A percentile compares a stretch with the other conserved stretches of the same genome.
Conservation (phyloP, 2,113 vertebrate genomes). For the Paradisaea rubra region DNA sequence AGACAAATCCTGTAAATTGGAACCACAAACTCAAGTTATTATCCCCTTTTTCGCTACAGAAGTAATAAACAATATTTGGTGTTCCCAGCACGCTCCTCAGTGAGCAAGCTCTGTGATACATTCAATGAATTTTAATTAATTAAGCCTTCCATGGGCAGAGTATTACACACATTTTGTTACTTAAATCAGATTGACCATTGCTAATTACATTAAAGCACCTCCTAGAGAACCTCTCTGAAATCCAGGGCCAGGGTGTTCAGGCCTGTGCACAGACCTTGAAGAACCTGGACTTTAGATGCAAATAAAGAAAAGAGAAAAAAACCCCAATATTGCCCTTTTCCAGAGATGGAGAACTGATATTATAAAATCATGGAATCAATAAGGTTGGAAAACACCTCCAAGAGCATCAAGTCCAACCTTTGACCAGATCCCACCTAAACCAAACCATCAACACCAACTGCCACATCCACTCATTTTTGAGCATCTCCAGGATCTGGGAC, state of each 20-base stretch:
- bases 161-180: neutral
- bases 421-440: neutral
- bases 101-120: neutral
- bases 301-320: neutral
- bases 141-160: neutral
- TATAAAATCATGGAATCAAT: neutral
- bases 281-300: neutral
- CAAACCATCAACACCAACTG: neutral
- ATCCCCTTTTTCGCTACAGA: neutral
- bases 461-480: neutral
- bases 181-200: neutral
- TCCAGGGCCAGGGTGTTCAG: neutral
- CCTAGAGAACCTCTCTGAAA: neutral
- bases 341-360: neutral
- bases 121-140: constrained; percentile 28
- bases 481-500: neutral
- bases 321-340: neutral
- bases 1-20: constrained; percentile 28
- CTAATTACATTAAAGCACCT: neutral
- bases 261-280: neutral
- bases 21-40: neutral
- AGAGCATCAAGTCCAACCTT: neutral
- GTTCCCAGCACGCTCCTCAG: neutral
- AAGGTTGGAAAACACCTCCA: neutral
- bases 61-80: constrained; percentile 30